Evolutionary conservation across 2,888 invertebrate genomes (phyloP), one percentile per base, ranked within the genome.

Genomic region (Cataglyphis rosenhaueri): DNA sequence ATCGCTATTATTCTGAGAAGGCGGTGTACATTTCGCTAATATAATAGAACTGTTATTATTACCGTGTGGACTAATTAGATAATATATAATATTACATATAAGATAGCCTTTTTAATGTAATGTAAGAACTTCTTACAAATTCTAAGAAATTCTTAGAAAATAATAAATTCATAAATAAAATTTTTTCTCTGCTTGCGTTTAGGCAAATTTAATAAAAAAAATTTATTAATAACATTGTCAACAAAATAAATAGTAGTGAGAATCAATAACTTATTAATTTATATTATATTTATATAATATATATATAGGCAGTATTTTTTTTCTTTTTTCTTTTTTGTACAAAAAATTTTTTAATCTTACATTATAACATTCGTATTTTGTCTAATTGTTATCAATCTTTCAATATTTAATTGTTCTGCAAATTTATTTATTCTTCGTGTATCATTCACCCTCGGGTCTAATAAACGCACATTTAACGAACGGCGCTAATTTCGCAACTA

Each of bases 401-500:
- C 10, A 44, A 75, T 62, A 48, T 62, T 74, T 32, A 62, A 1
- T 21, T 48, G 62, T 35, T 35, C 9, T 18, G 10, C 25, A 76
- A 76, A 38, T 76, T 76, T 21, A 21, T 21, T 21, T 21, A 21
- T 21, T 21, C 76, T 12, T 12, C 8, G 38, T 66, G 38, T 55
- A 52, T 55, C 76, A 76, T 55, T 76, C 76, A 76, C 76, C 76
- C 76, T 76, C 76, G 38, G 76, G 76, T 66, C 76, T 29, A 76
- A 76, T 76, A 55, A 55, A 29, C 66, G 55, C 76, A 55, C 76
- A 25, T 55, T 76, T 76, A 48, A 76, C 29, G 66, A 75, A 65
- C 52, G 35, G 2, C 52, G 35, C 12, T 75, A 76, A 76, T 76
- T 76, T 76, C 76, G 76, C 76, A 76, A 75, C 52, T 9, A 55